Evolutionary conservation across 2,113 vertebrate species (phyloP), one percentile per base, ranked within the genome.

Genomic region (Prunella himalayana): DNA sequence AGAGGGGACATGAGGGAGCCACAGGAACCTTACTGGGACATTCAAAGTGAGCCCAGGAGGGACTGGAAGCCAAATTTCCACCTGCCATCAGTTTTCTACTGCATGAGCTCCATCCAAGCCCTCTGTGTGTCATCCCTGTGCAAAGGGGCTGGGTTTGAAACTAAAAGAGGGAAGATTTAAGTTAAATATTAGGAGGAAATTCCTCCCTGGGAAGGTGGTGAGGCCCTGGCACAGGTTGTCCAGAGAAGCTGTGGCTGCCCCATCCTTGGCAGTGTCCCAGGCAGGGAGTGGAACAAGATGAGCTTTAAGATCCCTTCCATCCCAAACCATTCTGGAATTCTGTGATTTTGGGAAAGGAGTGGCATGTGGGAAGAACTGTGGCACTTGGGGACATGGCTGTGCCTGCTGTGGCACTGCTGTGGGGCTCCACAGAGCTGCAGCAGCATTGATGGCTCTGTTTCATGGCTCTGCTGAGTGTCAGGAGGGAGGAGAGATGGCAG

Each of bases 91-190:
- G 35, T 77, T 72, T 83, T 69, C 24, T 44, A 4, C 21, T 8
- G 2, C 1, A 1, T 19, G 42, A 88, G 8, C 15, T 80, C 22
- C 42, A 10, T 33, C 19, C 45, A 44, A 69, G 41, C 30, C 16
- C 33, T n/a, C 65, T 54, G 25, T 31, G 11, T 28, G 4, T 21
- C 13, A 7, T 53, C 28, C 15, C 3, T 0, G 8, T 5, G 16
- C 25, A 21, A 24, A 50, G 37, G 14, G 3, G 2, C 6, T 4
- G 4, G 19, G 5, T 25, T 27, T 31, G 35, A 33, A 83, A 47
- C 21, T 1, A 31, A 44, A 45, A 41, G 16, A 47, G 24, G 45
- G 53, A 53, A n/a, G 17, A 20, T 35, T 75, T 41, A 18, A 2
- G 5, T 41, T 39, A 60, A 66, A 53, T n/a, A 35, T 35, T 31